Percentiles rank a stretch among this genome's conserved stretches.
Conservation (phyloP, 2,888 invertebrate species). For the Microdon myrmicae region DNA sequence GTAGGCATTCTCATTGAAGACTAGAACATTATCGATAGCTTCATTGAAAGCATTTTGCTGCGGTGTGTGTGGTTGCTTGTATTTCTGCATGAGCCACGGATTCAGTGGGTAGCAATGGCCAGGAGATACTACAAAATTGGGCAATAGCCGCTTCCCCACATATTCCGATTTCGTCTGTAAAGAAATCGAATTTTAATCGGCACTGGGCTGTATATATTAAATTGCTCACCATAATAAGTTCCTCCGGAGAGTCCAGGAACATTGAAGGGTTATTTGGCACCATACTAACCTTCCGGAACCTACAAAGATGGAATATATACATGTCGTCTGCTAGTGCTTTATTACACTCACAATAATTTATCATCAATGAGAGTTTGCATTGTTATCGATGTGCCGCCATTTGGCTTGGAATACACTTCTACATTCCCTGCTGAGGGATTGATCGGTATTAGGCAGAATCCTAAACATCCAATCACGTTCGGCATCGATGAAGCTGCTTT, state of each 20-base stretch:
- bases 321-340: not conserved
- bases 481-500: conserved; percentile 61
- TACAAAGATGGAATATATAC: conserved; percentile 19
- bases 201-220: too few species aligned
- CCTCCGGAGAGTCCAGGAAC: conserved; percentile 56
- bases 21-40: conserved; percentile 59
- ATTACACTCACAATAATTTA: conserved; percentile 56
- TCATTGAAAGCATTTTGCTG: conserved; percentile 62
- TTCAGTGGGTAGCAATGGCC: conserved; percentile 59
- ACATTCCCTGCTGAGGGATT: conserved; percentile 53
- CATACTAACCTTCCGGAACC: conserved; percentile 61
- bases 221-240: conserved; percentile 54
- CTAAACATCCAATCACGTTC: conserved; percentile 60
- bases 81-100: conserved; percentile 62
- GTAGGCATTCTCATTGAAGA: conserved; percentile 60
- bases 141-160: conserved; percentile 55
- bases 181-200: not conserved
- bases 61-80: conserved; percentile 56
- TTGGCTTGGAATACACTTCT: conserved; percentile 43
- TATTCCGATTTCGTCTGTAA: conserved; percentile 40
- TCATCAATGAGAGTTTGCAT: conserved; percentile 62
- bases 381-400: conserved; percentile 55
- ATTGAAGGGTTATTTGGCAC: conserved; percentile 54
- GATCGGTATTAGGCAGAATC: conserved; percentile 59
- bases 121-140: conserved; percentile 60